Percentiles rank a stretch among this genome's conserved stretches.
Conservation (phyloP, 2,113 vertebrate species). For the Peucedramus taeniatus region DNA sequence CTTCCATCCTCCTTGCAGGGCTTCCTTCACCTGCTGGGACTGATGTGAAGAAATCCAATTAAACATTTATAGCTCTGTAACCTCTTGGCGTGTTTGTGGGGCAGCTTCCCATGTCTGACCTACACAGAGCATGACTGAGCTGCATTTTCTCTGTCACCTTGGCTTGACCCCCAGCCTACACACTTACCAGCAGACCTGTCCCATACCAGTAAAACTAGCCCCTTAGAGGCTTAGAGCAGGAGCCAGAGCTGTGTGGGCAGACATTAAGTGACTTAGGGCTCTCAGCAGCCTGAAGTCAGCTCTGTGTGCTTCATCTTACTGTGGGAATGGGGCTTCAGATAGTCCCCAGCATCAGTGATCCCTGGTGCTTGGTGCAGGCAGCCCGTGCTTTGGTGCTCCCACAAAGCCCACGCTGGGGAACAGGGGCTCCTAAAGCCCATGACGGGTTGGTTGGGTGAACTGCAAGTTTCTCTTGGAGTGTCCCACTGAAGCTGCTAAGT, state of each 20-base stretch:
- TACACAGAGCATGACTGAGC: background rate
- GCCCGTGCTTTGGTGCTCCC: background rate
- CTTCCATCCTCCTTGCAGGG: background rate
- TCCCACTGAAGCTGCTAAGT: background rate
- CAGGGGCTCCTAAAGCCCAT: background rate
- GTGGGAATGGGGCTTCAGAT: background rate
- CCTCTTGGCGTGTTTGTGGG: background rate
- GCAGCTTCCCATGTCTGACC: background rate
- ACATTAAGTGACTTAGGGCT: background rate
- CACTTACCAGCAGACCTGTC: background rate
- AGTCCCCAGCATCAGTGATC: background rate
- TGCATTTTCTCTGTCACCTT: background rate
- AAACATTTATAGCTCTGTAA: conserved; percentile 9
- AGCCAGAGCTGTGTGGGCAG: background rate
- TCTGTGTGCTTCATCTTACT: background rate
- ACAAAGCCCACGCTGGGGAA: background rate
- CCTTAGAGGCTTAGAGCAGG: background rate
- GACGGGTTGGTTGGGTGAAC: background rate
- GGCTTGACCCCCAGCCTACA: background rate
- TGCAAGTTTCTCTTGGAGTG: background rate
- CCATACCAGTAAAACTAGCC: background rate
- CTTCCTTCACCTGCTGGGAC: background rate
- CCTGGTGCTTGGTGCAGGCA: background rate
- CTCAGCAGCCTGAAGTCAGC: background rate
- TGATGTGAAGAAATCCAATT: background rate